Evolutionary conservation across 2,888 invertebrate species (phyloP), one percentile per base, ranked within the genome.

Genomic region (Phengaris arion): DNA sequence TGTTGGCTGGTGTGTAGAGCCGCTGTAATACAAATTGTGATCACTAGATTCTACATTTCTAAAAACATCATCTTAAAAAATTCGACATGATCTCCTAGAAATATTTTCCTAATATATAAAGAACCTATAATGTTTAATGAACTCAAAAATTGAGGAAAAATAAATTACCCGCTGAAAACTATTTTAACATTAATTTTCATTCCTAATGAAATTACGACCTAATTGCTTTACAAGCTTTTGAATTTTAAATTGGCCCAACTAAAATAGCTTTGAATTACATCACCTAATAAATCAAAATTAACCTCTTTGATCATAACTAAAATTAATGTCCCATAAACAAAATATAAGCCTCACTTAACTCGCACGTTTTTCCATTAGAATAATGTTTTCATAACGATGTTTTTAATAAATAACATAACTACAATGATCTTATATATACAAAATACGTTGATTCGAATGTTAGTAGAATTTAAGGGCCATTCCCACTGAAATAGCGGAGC

Each of bases 301-400:
- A 22, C 22, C 59, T 59, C 59, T 59, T 59, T 59, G 59, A 59
- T 59, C 59, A 59, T 59, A 59, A 59, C 59, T 59, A 59, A 59
- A 59, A 59, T 9, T 22, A 22, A 59, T 22, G 59, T 22, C 59
- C 59, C 59, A 64, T 64, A 64, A 64, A 64, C 64, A 45, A 64
- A 64, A 64, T 64, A 12, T 64, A 64, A 64, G 64, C 64, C 35
- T 64, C 45, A 45, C 35, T 64, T 64, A 10, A 64, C 64, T 5
- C 59, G 13, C 35, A 10, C 35, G 64, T 45, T 64, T 64, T 70
- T 70, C 9, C 45, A 68, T 15, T 69, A 69, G 35, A 69, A 57
- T 64, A 64, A 64, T 64, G 64, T 64, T 64, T 64, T 64, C 35
- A 64, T 64, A 35, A 35, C 64, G 35, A 35, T 45, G 13, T 64